phyloP scores from a whole-genome alignment of 2,113 vertebrate species.

The Lamprotornis superbus region DNA sequence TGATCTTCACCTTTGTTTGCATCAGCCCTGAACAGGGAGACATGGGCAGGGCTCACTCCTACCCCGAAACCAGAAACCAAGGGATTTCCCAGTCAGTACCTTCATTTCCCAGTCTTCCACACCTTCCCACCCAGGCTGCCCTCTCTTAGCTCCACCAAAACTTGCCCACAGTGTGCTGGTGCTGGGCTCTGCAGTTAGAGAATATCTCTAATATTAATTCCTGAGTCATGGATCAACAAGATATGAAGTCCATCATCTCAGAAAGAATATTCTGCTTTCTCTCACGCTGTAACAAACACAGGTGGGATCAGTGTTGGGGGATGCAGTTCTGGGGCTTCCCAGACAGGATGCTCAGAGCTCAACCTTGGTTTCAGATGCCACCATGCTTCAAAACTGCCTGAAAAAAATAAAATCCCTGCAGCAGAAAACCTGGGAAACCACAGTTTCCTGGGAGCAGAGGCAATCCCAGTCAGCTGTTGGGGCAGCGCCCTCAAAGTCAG shows the following conservation, averaged over 20 bases:
- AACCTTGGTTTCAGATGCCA: neutral
- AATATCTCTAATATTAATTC: neutral
- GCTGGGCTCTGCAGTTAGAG: neutral
- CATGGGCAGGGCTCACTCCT: neutral
- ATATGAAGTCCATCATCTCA: neutral
- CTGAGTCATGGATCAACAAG: neutral
- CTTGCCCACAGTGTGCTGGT: neutral
- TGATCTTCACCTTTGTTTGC: neutral
- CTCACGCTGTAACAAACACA: neutral
- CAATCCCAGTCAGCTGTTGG: neutral
- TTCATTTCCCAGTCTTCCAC: neutral
- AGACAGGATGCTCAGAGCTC: neutral
- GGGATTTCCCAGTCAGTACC: neutral
- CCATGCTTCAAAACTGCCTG: neutral
- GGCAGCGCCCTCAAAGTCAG: neutral
- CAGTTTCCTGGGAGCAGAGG: neutral
- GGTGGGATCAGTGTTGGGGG: neutral
- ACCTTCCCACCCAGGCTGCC: neutral
- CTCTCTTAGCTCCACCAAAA: neutral
- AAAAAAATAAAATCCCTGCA: neutral
- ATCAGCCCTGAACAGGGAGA: neutral
- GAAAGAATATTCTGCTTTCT: neutral
- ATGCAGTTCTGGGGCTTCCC: neutral
- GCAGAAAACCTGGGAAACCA: neutral
- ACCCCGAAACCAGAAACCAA: neutral